Percentiles rank a stretch among this genome's conserved stretches.
Evolutionary conservation across 2,888 invertebrate species (phyloP).

Genomic region (Eumacrocentrus americanus): DNA sequence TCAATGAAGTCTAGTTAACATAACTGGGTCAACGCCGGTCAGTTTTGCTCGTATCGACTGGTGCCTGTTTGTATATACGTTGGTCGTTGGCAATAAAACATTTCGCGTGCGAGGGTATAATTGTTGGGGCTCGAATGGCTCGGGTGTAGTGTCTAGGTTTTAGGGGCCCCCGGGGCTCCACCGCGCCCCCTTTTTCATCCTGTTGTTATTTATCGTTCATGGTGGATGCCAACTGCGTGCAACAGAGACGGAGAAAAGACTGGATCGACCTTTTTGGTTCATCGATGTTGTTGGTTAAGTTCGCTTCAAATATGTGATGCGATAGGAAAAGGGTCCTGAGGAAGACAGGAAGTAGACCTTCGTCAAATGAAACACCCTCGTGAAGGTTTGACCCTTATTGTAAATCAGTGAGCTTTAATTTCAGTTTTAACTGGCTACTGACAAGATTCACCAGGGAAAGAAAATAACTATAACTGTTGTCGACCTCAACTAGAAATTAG

Average conservation of each 20-base stretch:
- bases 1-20: too few relatives aligned
- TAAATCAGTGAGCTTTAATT: too few relatives aligned
- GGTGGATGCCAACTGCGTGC: background rate
- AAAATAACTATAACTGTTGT: too few relatives aligned
- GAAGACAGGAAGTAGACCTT: too few relatives aligned
- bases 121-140: constrained; percentile 52
- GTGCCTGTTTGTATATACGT: constrained; percentile 29
- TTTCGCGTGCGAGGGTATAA: constrained; percentile 59
- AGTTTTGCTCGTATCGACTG: background rate
- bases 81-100: constrained; percentile 53
- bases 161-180: constrained; percentile 58
- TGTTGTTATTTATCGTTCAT: constrained; percentile 57
- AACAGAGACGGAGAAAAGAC: constrained; percentile 29
- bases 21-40: background rate
- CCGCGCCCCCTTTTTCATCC: constrained; percentile 59
- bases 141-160: constrained; percentile 50
- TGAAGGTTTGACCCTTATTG: too few relatives aligned
- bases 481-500: too few relatives aligned
- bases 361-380: too few relatives aligned
- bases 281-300: constrained; percentile 21
- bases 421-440: too few relatives aligned
- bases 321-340: constrained; percentile 3
- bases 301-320: constrained; percentile 23
- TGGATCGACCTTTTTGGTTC: constrained; percentile 30
- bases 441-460: too few relatives aligned